Evolutionary conservation across 2,888 invertebrate genomes (phyloP).

Genomic region (Diloba caeruleocephala): DNA sequence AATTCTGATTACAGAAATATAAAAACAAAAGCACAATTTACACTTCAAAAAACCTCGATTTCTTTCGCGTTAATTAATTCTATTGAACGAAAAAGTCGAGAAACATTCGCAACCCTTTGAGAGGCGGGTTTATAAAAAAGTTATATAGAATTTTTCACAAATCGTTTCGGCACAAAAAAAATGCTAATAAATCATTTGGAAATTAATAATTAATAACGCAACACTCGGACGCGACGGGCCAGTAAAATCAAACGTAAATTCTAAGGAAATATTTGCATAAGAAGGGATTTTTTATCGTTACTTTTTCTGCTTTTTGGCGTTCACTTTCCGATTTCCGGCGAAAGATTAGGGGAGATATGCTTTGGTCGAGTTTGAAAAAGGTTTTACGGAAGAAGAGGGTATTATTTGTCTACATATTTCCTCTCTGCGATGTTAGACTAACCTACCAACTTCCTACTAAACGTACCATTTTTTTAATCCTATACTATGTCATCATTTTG

Average conservation of each 20-base stretch:
- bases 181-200: conserved; percentile 84
- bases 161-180: conserved; percentile 59
- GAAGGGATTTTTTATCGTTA: conserved; percentile 74
- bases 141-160: conserved; percentile 68
- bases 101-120: conserved; percentile 73
- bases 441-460: too few species aligned
- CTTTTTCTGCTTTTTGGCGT: conserved; percentile 60
- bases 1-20: conserved; percentile 50
- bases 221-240: conserved; percentile 71
- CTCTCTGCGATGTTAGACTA: too few species aligned
- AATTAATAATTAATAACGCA: conserved; percentile 86
- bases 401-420: not conserved
- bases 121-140: conserved; percentile 68
- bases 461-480: too few species aligned
- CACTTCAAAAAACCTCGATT: conserved; percentile 58
- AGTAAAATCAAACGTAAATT: conserved; percentile 82
- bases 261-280: conserved; percentile 81
- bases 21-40: conserved; percentile 57
- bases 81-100: conserved; percentile 69
- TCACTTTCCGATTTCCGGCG: conserved; percentile 70
- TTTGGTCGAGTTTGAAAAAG: conserved; percentile 1
- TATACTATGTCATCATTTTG: too few species aligned
- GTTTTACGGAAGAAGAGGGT: not conserved
- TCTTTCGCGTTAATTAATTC: conserved; percentile 76
- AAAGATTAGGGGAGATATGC: conserved; percentile 60